These are phyloP conservation scores for Rhopalosiphum maidis DNA, from an alignment of 1,140 invertebrate genomes.

Conservation along the genomic window DNA sequence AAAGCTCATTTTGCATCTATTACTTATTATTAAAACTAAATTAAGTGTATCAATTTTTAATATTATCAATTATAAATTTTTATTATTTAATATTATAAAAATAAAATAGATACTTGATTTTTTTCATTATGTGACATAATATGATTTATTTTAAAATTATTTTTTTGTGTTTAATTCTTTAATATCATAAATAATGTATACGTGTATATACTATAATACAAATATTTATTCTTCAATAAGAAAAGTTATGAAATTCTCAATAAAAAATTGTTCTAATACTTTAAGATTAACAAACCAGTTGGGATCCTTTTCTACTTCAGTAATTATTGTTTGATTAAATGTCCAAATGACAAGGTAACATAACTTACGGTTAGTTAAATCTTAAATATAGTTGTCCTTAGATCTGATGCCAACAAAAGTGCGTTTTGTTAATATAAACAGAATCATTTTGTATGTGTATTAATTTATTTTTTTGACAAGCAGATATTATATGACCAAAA, in stretches of 20 bases:
- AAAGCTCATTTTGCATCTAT: too few relatives aligned
- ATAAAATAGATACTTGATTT: too few relatives aligned
- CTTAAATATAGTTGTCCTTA: not conserved
- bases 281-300: not conserved
- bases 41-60: too few relatives aligned
- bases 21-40: too few relatives aligned
- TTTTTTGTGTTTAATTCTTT: not conserved
- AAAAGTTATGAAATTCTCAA: too few relatives aligned
- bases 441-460: not conserved
- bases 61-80: too few relatives aligned
- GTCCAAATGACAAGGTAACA: slow-evolving; percentile 1
- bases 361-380: not conserved
- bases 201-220: not conserved
- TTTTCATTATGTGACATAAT: too few relatives aligned
- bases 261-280: not conserved
- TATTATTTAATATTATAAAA: too few relatives aligned
- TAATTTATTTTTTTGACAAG: too few relatives aligned
- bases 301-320: not conserved
- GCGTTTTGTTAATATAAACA: not conserved
- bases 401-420: not conserved
- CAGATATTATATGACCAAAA: too few relatives aligned
- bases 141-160: too few relatives aligned
- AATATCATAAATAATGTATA: not conserved
- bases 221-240: not conserved
- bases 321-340: not conserved